Conservation (phyloP, 2,113 vertebrate species). For the Phrynosoma platyrhinos region DNA sequence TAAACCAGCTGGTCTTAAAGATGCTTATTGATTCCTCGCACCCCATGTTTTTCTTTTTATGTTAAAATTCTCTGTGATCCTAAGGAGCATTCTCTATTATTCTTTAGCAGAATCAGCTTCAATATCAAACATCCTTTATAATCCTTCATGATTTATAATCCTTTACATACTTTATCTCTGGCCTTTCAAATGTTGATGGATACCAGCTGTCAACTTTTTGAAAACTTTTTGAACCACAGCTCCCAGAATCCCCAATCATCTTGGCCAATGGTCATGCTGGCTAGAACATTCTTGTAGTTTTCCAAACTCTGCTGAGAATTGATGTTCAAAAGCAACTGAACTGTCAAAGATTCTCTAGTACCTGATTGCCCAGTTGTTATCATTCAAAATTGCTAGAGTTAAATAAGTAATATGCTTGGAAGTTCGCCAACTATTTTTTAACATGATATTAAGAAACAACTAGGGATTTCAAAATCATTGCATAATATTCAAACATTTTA, state of each 20-base stretch:
- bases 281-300: too few species aligned
- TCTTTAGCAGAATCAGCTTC: neutral
- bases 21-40: too few species aligned
- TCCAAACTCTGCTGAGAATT: neutral
- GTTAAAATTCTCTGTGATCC: neutral
- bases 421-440: neutral
- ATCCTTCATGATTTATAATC: neutral
- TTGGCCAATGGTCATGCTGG: too few species aligned
- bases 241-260: neutral
- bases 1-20: too few species aligned
- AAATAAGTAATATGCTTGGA: neutral
- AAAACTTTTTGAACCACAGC: neutral
- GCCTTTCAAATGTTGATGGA: neutral
- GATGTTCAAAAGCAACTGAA: neutral
- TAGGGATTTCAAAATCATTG: conserved; percentile 8
- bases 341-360: neutral
- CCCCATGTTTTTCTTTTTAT: too few species aligned
- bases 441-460: neutral
- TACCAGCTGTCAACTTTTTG: too few species aligned
- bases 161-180: neutral
- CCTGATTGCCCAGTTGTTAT: neutral
- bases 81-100: neutral
- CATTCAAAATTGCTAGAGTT: neutral
- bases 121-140: neutral
- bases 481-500: neutral